These are phyloP conservation scores for Ptilonorhynchus violaceus DNA, from an alignment of 2,113 vertebrate species.

Conservation along the genomic window DNA sequence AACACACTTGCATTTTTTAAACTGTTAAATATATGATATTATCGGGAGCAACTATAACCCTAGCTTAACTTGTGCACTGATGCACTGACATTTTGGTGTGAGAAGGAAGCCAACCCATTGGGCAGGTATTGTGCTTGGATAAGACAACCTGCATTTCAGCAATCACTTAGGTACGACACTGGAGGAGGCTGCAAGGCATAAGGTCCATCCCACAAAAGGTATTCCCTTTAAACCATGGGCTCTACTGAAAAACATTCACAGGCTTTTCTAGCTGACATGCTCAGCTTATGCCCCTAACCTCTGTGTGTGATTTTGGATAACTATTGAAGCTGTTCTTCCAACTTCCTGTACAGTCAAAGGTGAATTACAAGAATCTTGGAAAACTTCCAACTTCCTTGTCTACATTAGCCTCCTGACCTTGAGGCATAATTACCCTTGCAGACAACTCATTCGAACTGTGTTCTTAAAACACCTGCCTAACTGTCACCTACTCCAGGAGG, in stretches of 20 bases:
- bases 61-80: not conserved
- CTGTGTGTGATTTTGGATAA: not conserved
- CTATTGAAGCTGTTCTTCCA: not conserved
- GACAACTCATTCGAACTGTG: not conserved
- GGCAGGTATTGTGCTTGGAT: not conserved
- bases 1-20: not conserved
- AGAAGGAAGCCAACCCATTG: not conserved
- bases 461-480: not conserved
- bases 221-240: not conserved
- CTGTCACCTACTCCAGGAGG: not conserved
- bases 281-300: not conserved
- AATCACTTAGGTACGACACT: not conserved
- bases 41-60: not conserved
- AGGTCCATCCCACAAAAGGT: not conserved
- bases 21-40: not conserved
- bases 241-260: not conserved
- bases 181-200: not conserved
- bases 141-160: not conserved
- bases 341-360: not conserved
- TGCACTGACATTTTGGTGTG: not conserved
- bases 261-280: not conserved
- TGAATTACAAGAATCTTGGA: not conserved
- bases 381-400: not conserved
- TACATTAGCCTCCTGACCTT: not conserved
- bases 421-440: not conserved